Evolutionary conservation across 2,113 vertebrate genomes (phyloP), one percentile per base, ranked within the genome.

Genomic region (Pungitius pungitius): DNA sequence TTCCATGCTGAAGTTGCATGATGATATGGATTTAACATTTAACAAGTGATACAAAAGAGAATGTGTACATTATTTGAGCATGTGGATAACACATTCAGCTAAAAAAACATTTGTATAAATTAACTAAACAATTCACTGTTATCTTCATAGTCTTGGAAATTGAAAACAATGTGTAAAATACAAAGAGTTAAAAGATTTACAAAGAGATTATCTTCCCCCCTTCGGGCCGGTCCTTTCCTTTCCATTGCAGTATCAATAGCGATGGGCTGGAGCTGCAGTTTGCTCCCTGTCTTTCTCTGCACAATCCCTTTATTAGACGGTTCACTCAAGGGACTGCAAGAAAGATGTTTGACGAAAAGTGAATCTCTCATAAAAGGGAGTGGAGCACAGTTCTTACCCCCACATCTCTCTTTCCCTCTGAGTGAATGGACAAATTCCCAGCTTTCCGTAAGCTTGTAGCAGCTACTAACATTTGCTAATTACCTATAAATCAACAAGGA

Each of bases 221-320:
- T 8, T 35, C 6, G 2, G n/a, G 22, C 14, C 20, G 3, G 33
- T 14, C 6, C 5, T 15, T 67, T 43, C 45, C 15, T 65, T 60
- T 47, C 45, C 17, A 8, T 51, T 56, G 5, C 47, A 22, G 51
- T 67, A 83, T 77, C 49, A 56, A 3, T 60, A 49, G 57, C 3
- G 12, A 24, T 20, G n/a, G n/a, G 15, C 45, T 62, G 0, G 3
- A 42, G 27, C 63, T 63, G 45, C 39, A 22, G 51, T 94, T 94
- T 92, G 92, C 94, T 95, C 95, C 92, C 95, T 93, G 93, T 91
- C 93, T 93, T 93, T 94, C 90, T 89, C 88, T 40, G 64, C 43
- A 47, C 47, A 42, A 91, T 89, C 84, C 89, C 86, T 88, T 69
- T 56, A 13, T 42, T 49, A 57, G 88, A 85, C 85, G 91, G 91